These are phyloP conservation scores for Dendrolimus punctatus DNA, from an alignment of 1,140 invertebrate genomes.

Conservation along the genomic window DNA sequence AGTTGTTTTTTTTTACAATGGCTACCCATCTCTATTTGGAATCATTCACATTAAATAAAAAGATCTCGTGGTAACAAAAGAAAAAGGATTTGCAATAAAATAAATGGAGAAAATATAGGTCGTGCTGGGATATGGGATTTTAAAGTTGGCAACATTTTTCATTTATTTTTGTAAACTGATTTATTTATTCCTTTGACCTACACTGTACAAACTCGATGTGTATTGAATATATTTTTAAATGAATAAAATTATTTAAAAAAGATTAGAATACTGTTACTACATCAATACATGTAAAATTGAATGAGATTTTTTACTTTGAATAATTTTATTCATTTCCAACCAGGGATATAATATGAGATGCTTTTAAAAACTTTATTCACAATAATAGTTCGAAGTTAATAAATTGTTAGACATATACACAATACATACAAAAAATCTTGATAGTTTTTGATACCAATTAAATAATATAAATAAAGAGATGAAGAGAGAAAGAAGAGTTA, in stretches of 20 bases:
- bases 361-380: slow-evolving; percentile 26
- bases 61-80: slow-evolving; percentile 8
- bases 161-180: slow-evolving; percentile 21
- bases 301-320: slow-evolving; percentile 1
- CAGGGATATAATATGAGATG: slow-evolving; percentile 50
- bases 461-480: no score
- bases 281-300: no score
- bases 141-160: slow-evolving; percentile 54
- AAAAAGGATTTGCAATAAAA: slow-evolving; percentile 23
- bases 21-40: no score
- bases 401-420: slow-evolving; percentile 1
- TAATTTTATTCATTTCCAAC: slow-evolving; percentile 32
- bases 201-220: slow-evolving; percentile 67
- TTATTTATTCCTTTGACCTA: slow-evolving; percentile 31
- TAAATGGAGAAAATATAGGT: slow-evolving; percentile 17
- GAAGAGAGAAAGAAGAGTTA: no score
- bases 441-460: no score
- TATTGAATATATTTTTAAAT: slow-evolving; percentile 21
- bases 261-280: no score
- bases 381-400: neutral
- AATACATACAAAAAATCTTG: neutral
- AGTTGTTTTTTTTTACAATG: no score
- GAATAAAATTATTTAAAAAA: slow-evolving; percentile 11
- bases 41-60: no score
- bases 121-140: slow-evolving; percentile 26